phyloP scores from a whole-genome alignment of 37 sponge, comb jelly and placozoan species.

The Beroe ovata region DNA sequence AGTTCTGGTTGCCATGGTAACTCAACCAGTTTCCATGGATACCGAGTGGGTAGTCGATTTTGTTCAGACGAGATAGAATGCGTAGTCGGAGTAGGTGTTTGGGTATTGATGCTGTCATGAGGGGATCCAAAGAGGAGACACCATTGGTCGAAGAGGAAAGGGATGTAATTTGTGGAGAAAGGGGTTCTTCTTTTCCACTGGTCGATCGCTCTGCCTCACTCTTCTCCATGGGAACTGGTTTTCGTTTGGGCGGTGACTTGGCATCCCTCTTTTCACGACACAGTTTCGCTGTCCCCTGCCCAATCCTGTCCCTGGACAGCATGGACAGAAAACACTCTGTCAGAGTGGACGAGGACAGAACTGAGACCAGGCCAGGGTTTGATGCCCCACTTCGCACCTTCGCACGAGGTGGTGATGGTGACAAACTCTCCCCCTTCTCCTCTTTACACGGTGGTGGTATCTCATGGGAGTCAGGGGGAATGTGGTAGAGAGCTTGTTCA shows the following conservation, averaged over 20 bases:
- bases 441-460: too few species aligned
- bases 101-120: background rate
- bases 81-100: background rate
- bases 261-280: background rate
- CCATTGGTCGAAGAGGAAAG: background rate
- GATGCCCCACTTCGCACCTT: background rate
- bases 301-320: background rate
- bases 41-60: background rate
- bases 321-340: background rate
- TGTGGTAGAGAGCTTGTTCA: background rate
- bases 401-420: background rate
- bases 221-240: too few species aligned
- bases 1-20: background rate
- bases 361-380: background rate
- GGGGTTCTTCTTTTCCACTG: background rate
- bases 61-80: background rate
- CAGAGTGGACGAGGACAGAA: background rate
- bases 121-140: background rate
- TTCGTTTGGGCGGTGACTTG: background rate
- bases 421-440: background rate
- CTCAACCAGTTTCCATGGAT: background rate
- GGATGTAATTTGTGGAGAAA: background rate
- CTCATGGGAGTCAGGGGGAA: background rate
- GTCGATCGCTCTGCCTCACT: background rate
- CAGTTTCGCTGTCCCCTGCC: background rate